Evolutionary conservation across 2,797 vertebrate species (phyloP), one percentile per base, ranked within the genome.

Genomic region (Brotogeris chrysoptera): DNA sequence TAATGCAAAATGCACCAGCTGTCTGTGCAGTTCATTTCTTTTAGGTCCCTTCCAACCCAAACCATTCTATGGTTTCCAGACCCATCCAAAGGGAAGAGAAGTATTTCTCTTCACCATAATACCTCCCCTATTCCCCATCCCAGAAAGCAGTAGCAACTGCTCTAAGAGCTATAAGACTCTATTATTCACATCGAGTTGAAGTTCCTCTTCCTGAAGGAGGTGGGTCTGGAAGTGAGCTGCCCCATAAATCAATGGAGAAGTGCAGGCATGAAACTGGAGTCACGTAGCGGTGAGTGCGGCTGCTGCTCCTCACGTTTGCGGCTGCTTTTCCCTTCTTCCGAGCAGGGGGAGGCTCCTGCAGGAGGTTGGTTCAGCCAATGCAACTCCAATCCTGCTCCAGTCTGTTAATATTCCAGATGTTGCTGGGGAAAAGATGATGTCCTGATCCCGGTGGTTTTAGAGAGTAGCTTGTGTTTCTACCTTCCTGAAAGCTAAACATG

Each of bases 181-280:
- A 83, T 96, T 91, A 72, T 95, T 92, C 90, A 72, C 73, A 73
- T 21, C 0, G n/a, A 88, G 81, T 8, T 60, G 72, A 64, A 89
- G 93, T 88, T 91, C 61, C 88, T 92, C 91, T 90, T 94, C 85
- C 94, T 95, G 84, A 49, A 95, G 91, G 93, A 96, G 94, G 96
- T 81, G 93, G 93, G 60, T 95, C 88, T 96, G 93, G 87, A 69
- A 86, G 70, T 1, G 85, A 91, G 91, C 82, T 93, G 81, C 95
- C 88, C 88, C 94, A 92, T 95, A 94, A 95, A 96, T 96, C 88
- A 91, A 32, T 80, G 84, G 83, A 82, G 90, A 61, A 57, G 88
- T 11, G 85, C 91, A 71, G 93, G 83, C 91, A 71, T 10, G 71
- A 77, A 95, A 44, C 83, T 11, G 76, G 84, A 94, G 78, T 91